phyloP scores from a whole-genome alignment of 1,140 invertebrate species.

The Mamestra configurata region DNA sequence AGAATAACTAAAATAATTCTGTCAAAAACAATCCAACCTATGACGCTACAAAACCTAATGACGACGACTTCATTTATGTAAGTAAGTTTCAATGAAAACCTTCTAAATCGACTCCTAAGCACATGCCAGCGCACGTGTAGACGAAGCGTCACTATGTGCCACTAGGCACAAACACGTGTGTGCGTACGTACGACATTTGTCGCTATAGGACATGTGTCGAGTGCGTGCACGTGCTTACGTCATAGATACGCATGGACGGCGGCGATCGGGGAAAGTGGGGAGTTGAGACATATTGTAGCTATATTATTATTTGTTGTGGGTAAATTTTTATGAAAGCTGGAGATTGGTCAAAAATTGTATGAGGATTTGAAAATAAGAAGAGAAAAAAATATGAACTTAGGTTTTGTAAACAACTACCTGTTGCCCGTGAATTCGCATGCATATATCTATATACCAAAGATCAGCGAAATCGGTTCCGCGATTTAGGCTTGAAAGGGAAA shows the following conservation, averaged over 20 bases:
- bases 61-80: neutral
- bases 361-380: no score
- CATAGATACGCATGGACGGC: constrained; percentile 10
- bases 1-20: neutral
- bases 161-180: neutral
- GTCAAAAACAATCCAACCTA: neutral
- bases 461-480: no score
- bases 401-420: no score
- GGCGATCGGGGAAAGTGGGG: neutral
- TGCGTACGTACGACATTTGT: constrained; percentile 13
- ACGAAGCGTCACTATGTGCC: neutral
- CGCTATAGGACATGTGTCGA: neutral
- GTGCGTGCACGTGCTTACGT: constrained; percentile 38
- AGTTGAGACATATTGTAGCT: constrained; percentile 1
- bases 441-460: no score
- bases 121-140: neutral
- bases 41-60: neutral
- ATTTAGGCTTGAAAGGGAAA: no score
- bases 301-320: no score
- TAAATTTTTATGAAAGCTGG: no score
- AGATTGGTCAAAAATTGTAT: no score
- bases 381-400: no score
- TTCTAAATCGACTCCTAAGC: neutral
- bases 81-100: neutral
- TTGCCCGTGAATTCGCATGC: no score